Conservation (phyloP, 2,888 invertebrate genomes). For the Brenthis daphne region DNA sequence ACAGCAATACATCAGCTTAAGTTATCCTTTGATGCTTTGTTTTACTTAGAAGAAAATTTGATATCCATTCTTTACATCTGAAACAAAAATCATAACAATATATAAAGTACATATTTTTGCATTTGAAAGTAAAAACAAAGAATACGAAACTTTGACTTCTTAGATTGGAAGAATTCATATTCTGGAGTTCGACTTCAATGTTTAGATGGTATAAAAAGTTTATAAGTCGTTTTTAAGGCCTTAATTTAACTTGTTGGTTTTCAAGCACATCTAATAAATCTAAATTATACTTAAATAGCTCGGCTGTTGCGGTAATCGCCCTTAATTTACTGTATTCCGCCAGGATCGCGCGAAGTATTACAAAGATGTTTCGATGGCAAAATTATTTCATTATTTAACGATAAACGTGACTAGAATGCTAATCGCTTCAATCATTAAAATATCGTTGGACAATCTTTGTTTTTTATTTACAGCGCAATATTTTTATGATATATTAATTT, state of each 20-base stretch:
- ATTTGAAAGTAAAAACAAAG: neutral
- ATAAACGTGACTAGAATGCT: constrained; percentile 30
- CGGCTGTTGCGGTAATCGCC: constrained; percentile 27
- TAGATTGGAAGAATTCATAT: neutral
- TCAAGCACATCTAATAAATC: constrained; percentile 35
- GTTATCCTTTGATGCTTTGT: neutral
- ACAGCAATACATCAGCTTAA: neutral
- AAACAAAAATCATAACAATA: constrained; percentile 18
- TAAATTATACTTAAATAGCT: constrained; percentile 35
- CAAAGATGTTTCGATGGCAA: constrained; percentile 18
- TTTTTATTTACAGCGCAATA: constrained; percentile 7
- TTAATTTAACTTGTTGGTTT: constrained; percentile 38
- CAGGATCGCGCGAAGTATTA: constrained; percentile 17
- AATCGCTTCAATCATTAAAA: constrained; percentile 16
- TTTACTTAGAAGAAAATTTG: neutral
- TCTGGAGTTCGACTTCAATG: constrained; percentile 20
- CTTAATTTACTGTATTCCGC: constrained; percentile 26
- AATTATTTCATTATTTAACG: constrained; percentile 32
- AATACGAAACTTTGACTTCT: neutral
- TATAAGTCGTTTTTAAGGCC: constrained; percentile 30
- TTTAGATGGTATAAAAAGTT: constrained; percentile 24
- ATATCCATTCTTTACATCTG: constrained; percentile 12
- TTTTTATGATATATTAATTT: too few relatives aligned
- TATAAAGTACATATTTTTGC: neutral
- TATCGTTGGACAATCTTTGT: neutral